phyloP scores from a whole-genome alignment of 2,113 vertebrate genomes.

The Lampris incognitus region DNA sequence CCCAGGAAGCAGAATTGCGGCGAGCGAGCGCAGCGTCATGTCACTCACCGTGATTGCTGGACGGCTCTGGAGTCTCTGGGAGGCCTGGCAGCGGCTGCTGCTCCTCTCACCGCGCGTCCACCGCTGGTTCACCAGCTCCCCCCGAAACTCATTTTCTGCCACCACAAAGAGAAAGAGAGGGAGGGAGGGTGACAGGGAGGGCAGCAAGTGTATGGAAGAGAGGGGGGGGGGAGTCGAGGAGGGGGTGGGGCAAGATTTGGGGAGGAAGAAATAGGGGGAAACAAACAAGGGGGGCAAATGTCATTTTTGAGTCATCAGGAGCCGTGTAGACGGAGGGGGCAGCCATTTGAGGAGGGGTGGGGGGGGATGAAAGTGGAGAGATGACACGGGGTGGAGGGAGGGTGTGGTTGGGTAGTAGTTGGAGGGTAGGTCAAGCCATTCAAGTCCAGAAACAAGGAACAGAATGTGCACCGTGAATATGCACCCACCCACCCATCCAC shows the following conservation, averaged over 20 bases:
- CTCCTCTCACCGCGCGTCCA: slow-evolving; percentile 94
- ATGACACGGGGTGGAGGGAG: slow-evolving; percentile 33
- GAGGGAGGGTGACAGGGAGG: background rate
- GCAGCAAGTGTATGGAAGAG: background rate
- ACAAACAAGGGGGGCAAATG: background rate
- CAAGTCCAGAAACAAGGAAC: slow-evolving; percentile 64
- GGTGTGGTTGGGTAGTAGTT: slow-evolving; percentile 42
- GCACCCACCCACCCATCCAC: slow-evolving; percentile 17
- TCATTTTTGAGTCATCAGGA: slow-evolving; percentile 56
- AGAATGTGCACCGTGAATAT: slow-evolving; percentile 24
- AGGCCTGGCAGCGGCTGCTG: slow-evolving; percentile 88
- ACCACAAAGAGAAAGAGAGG: slow-evolving; percentile 2
- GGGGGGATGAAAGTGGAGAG: background rate
- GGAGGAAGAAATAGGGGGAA: background rate
- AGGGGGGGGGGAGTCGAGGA: slow-evolving; percentile 4
- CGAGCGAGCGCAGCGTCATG: slow-evolving; percentile 28
- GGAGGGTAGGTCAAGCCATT: slow-evolving; percentile 37
- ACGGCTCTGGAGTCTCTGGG: slow-evolving; percentile 84
- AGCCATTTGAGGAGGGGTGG: background rate
- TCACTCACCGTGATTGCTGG: slow-evolving; percentile 89
- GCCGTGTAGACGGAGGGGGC: slow-evolving; percentile 38
- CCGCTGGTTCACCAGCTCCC: slow-evolving; percentile 96
- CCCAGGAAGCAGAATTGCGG: slow-evolving; percentile 71
- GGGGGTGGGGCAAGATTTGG: background rate
- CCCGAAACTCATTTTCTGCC: slow-evolving; percentile 97